Conservation (phyloP, 2,888 invertebrate genomes). For the Lithodes maja region DNA sequence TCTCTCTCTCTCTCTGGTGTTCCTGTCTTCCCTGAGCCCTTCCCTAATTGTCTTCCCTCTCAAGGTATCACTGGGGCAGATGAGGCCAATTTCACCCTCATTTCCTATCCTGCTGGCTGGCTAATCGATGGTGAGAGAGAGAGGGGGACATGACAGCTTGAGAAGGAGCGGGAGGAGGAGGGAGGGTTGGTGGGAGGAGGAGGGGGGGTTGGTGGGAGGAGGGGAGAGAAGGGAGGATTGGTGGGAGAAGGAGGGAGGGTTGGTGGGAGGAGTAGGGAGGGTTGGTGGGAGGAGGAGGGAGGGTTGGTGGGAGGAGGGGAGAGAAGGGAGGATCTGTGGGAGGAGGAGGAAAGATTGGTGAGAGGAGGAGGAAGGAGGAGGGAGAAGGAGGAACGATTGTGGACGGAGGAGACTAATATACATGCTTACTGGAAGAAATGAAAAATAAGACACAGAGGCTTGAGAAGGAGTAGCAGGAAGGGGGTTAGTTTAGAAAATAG, state of each 20-base stretch:
- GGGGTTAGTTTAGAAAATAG: background rate
- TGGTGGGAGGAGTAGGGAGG: background rate
- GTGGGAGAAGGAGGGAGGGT: background rate
- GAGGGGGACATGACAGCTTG: background rate
- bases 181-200: background rate
- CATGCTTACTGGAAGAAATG: background rate
- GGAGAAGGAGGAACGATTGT: no score
- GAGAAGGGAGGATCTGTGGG: no score
- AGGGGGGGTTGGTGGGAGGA: background rate
- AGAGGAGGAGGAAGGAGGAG: no score
- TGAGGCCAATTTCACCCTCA: constrained; percentile 24
- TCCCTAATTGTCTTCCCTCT: background rate
- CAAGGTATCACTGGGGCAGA: constrained; percentile 17
- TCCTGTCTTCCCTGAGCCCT: background rate
- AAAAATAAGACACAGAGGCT: background rate
- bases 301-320: background rate
- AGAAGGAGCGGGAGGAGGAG: background rate
- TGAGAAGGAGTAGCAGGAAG: background rate
- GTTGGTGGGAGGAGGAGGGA: background rate
- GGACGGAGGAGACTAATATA: background rate
- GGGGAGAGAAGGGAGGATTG: background rate
- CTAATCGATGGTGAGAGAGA: constrained; percentile 14
- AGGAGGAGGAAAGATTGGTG: no score
- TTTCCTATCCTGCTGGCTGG: constrained; percentile 18
- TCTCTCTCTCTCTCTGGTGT: constrained; percentile 7